A percentile compares a stretch with the other conserved stretches of the same genome.
Conservation (phyloP, 2,113 vertebrate genomes). For the Corythornis cristatus region DNA sequence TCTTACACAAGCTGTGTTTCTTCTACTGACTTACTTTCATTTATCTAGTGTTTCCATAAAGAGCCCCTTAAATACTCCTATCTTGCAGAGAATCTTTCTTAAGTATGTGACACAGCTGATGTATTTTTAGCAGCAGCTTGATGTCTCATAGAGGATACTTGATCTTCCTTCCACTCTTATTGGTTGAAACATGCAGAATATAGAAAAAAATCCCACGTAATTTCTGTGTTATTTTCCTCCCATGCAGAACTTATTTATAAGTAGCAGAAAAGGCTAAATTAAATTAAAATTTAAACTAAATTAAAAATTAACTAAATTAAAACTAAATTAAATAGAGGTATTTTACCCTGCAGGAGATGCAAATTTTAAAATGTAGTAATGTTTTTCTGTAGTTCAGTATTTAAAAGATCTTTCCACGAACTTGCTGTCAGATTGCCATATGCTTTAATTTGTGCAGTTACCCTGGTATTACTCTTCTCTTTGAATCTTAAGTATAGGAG, state of each 20-base stretch:
- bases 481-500: not conserved
- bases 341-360: not conserved
- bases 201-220: not conserved
- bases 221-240: not conserved
- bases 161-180: not conserved
- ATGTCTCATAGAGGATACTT: not conserved
- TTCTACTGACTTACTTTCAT: not conserved
- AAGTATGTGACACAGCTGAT: not conserved
- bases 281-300: no score
- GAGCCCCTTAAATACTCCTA: not conserved
- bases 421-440: fast-evolving
- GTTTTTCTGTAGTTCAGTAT: not conserved
- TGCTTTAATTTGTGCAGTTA: not conserved
- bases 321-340: not conserved
- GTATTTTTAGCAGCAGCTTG: not conserved
- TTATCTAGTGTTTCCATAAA: not conserved
- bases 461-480: not conserved
- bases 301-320: no score
- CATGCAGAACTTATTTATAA: not conserved
- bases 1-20: not conserved
- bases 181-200: not conserved
- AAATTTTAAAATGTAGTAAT: not conserved
- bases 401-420: not conserved
- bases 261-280: not conserved
- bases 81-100: not conserved